A percentile compares a stretch with the other conserved stretches of the same genome.
Conservation (phyloP, 2,888 invertebrate genomes). For the Caenorhabditis angaria region DNA sequence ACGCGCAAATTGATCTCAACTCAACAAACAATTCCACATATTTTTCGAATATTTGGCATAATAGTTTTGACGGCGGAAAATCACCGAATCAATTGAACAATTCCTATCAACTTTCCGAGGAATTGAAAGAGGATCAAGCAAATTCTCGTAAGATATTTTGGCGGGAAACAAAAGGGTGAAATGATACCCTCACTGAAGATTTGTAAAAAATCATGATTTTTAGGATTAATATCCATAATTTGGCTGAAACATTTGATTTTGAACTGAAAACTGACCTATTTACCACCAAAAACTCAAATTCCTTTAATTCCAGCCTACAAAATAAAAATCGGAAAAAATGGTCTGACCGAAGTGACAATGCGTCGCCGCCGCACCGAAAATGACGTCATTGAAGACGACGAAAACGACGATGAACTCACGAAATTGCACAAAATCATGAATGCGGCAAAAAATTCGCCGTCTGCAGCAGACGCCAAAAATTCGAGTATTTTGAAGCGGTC, state of each 20-base stretch:
- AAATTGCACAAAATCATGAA: slow-evolving; percentile 41
- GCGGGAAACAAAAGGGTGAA: too few species aligned
- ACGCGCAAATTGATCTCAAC: slow-evolving; percentile 30
- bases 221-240: not conserved
- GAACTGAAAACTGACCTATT: too few species aligned
- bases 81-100: slow-evolving; percentile 11
- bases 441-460: slow-evolving; percentile 23
- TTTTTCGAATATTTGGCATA: slow-evolving; percentile 30
- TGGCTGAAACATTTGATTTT: not conserved
- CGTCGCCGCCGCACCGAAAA: slow-evolving; percentile 18
- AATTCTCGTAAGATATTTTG: slow-evolving; percentile 13
- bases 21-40: slow-evolving; percentile 21
- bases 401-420: slow-evolving; percentile 25
- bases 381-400: slow-evolving; percentile 19
- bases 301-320: slow-evolving; percentile 34
- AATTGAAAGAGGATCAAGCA: slow-evolving; percentile 11
- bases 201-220: too few species aligned
- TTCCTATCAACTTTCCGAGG: slow-evolving; percentile 36
- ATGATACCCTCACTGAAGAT: too few species aligned
- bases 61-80: slow-evolving; percentile 24
- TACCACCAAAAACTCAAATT: too few species aligned
- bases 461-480: slow-evolving; percentile 26
- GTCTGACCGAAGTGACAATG: slow-evolving; percentile 39
- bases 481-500: slow-evolving; percentile 31
- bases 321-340: slow-evolving; percentile 37